A percentile compares a stretch with the other conserved stretches of the same genome.
Evolutionary conservation across 2,797 vertebrate species (phyloP).

Genomic region (Enteromius radiatus): DNA sequence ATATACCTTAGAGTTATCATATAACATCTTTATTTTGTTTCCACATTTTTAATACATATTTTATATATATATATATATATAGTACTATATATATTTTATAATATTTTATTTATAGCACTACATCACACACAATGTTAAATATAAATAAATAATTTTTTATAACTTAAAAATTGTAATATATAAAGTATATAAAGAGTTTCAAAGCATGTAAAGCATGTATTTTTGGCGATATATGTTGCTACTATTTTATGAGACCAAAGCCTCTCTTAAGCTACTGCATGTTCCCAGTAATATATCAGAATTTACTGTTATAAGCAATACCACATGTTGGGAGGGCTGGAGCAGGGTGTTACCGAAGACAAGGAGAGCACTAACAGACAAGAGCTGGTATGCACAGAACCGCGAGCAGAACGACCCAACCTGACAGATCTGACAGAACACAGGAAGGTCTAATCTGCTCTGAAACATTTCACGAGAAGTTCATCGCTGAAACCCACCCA

Average conservation of each 20-base stretch:
- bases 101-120: no score
- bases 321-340: constrained; percentile 41
- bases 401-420: constrained; percentile 19
- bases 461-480: constrained; percentile 21
- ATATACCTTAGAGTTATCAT: no score
- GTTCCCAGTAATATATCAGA: constrained; percentile 42
- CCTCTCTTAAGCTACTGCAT: constrained; percentile 35
- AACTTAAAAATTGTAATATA: no score
- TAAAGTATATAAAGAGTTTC: no score
- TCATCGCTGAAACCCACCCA: constrained; percentile 47
- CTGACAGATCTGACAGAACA: not conserved
- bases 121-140: no score
- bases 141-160: no score
- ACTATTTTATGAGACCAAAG: constrained; percentile 30
- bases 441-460: not conserved
- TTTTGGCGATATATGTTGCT: constrained; percentile 13
- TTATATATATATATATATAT: no score
- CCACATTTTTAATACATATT: no score
- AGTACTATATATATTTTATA: no score
- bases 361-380: constrained; percentile 41
- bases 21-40: no score
- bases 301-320: constrained; percentile 49
- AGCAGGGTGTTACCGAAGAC: constrained; percentile 25
- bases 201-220: not conserved
- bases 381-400: not conserved